These are phyloP conservation scores for Pterocles burchelli DNA, from an alignment of 2,113 vertebrate species.

Conservation along the genomic window DNA sequence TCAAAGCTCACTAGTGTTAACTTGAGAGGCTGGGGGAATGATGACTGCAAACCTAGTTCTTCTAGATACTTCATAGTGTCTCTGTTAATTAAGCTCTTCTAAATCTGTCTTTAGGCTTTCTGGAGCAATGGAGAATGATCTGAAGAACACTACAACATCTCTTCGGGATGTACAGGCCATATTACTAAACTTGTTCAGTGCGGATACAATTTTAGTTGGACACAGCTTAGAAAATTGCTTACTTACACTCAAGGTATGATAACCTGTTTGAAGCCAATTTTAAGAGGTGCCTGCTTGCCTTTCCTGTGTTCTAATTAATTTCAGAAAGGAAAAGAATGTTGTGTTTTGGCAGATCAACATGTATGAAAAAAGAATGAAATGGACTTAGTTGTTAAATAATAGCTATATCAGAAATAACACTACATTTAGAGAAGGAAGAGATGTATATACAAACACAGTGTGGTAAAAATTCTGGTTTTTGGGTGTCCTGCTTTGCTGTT, in stretches of 20 bases:
- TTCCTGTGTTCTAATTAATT: not conserved
- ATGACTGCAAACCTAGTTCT: not conserved
- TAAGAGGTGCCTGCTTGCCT: not conserved
- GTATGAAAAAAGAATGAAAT: not conserved
- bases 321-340: not conserved
- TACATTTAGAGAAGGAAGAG: not conserved
- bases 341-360: not conserved
- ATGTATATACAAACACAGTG: not conserved
- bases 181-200: conserved; percentile 78
- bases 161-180: conserved; percentile 76
- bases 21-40: not conserved
- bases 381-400: not conserved
- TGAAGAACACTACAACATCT: conserved; percentile 66
- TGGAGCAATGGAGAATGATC: conserved; percentile 74
- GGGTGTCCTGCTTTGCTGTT: not conserved
- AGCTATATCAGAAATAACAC: not conserved
- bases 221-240: conserved; percentile 79
- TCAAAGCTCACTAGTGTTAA: not conserved
- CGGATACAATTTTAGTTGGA: conserved; percentile 80
- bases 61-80: not conserved
- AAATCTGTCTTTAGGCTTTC: conserved; percentile 77
- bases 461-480: not conserved
- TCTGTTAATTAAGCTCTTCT: not conserved
- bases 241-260: conserved; percentile 82
- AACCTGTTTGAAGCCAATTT: not conserved